These are phyloP conservation scores for Siphamia tubifer DNA, from an alignment of 2,113 vertebrate species.

Conservation along the genomic window DNA sequence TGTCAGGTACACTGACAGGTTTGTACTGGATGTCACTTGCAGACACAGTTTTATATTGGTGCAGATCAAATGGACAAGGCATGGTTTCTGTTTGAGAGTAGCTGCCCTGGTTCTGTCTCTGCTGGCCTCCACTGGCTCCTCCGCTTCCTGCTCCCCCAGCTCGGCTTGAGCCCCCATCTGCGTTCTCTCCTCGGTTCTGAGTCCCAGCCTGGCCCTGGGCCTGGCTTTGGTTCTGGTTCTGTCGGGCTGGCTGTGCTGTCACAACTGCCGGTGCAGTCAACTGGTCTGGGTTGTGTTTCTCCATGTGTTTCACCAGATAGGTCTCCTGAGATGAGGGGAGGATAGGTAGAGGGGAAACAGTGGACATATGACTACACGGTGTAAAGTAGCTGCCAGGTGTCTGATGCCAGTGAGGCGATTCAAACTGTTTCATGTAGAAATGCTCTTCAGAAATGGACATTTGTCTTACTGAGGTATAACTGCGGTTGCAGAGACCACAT, in stretches of 20 bases:
- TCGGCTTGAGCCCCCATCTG: constrained; percentile 69
- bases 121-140: constrained; percentile 51
- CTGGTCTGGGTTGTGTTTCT: constrained; percentile 93
- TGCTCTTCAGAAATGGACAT: constrained; percentile 58
- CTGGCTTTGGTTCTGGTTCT: constrained; percentile 80
- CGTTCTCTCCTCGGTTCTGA: constrained; percentile 57
- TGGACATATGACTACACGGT: constrained; percentile 60
- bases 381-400: constrained; percentile 59
- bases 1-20: constrained; percentile 76
- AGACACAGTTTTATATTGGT: constrained; percentile 92
- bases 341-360: constrained; percentile 64
- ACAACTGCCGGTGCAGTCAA: constrained; percentile 58
- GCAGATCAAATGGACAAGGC: constrained; percentile 92
- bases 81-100: constrained; percentile 75
- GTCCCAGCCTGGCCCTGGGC: constrained; percentile 69
- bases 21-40: constrained; percentile 81
- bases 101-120: constrained; percentile 74
- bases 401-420: constrained; percentile 57
- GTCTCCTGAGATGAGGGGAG: constrained; percentile 86
- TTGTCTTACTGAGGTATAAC: constrained; percentile 95
- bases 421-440: constrained; percentile 57
- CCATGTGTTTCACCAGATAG: constrained; percentile 99
- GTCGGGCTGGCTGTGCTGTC: constrained; percentile 72
- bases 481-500: constrained; percentile 95
- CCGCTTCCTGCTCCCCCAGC: constrained; percentile 68